Evolutionary conservation across 2,888 invertebrate species (phyloP).

Genomic region (Oligia fasciuncula): DNA sequence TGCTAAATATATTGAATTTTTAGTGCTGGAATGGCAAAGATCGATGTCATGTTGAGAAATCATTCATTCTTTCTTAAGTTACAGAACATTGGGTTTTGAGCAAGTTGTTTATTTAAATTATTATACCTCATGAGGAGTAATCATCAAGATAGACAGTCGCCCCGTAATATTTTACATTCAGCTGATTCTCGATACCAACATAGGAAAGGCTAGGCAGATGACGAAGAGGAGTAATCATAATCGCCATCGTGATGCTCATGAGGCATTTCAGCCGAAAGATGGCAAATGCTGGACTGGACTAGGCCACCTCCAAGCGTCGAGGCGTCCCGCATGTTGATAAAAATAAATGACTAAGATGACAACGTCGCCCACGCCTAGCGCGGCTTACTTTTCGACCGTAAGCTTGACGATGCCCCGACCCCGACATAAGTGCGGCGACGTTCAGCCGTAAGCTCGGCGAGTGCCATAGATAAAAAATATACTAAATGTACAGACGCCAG

Average conservation of each 20-base stretch:
- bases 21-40: not conserved
- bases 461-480: too few relatives aligned
- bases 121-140: not conserved
- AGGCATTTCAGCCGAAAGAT: not conserved
- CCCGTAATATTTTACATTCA: not conserved
- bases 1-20: not conserved
- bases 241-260: not conserved
- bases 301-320: not conserved
- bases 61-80: constrained; percentile 38
- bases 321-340: not conserved
- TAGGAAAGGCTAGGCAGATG: not conserved
- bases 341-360: not conserved
- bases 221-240: not conserved
- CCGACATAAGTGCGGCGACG: not conserved
- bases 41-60: not conserved
- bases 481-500: too few relatives aligned
- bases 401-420: too few relatives aligned
- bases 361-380: not conserved
- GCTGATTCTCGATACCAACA: not conserved
- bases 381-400: not conserved
- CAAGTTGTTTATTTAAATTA: not conserved
- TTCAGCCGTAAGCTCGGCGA: not conserved
- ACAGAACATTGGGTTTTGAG: constrained; percentile 15
- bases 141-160: not conserved
- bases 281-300: not conserved